Conservation (phyloP, 2,888 invertebrate species). For the Ctenicera cuprea region DNA sequence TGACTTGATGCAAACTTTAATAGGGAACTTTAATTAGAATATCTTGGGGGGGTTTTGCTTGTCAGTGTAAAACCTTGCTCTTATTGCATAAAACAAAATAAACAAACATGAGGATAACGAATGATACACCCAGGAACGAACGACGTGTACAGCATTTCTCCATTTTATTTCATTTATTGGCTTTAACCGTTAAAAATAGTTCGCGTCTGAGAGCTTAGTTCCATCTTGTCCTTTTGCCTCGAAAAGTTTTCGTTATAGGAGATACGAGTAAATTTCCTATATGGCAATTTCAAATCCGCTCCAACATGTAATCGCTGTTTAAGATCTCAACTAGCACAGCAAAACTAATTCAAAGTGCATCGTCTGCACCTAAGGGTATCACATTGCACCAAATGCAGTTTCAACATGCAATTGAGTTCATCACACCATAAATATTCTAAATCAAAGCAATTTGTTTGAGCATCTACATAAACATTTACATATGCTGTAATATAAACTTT, state of each 20-base stretch:
- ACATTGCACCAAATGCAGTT: constrained; percentile 39
- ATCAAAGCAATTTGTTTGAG: constrained; percentile 22
- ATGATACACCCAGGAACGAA: neutral
- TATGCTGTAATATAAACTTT: too few species aligned
- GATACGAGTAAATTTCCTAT: constrained; percentile 19
- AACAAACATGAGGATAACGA: constrained; percentile 21
- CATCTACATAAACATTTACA: neutral
- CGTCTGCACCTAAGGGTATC: constrained; percentile 38
- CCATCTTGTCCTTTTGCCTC: neutral
- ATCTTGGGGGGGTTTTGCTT: constrained; percentile 15
- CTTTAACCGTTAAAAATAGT: constrained; percentile 13
- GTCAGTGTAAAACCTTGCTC: constrained; percentile 1
- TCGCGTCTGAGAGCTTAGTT: neutral
- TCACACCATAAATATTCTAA: constrained; percentile 35
- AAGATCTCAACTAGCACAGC: constrained; percentile 15
- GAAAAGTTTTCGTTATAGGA: constrained; percentile 3
- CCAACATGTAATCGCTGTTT: constrained; percentile 26
- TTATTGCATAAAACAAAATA: constrained; percentile 14
- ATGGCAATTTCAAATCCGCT: constrained; percentile 22
- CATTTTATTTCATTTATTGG: constrained; percentile 9
- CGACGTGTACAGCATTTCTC: constrained; percentile 17
- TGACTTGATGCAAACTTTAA: constrained; percentile 42
- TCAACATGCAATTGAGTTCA: constrained; percentile 36
- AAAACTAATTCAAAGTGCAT: constrained; percentile 43
- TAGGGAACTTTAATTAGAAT: constrained; percentile 29